Conservation (phyloP, 2,888 invertebrate species). For the Aricia artaxerxes region DNA sequence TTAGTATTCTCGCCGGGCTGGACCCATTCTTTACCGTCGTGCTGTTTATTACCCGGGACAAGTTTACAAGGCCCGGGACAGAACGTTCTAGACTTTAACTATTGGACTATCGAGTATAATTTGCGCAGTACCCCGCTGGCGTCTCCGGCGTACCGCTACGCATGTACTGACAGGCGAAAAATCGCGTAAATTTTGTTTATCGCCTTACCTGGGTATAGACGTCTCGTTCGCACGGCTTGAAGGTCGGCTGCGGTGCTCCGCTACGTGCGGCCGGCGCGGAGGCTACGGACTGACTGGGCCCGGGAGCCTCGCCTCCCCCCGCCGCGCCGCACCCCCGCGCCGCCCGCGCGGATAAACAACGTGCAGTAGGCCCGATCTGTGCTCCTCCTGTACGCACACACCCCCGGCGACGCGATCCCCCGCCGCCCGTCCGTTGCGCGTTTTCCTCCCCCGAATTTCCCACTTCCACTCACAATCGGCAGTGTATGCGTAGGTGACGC, state of each 20-base stretch:
- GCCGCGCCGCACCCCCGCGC: slow-evolving; percentile 48
- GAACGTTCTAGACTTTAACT: slow-evolving; percentile 16
- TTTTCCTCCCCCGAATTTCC: neutral
- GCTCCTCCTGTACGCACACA: slow-evolving; percentile 60
- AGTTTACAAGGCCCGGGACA: neutral
- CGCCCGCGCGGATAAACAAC: slow-evolving; percentile 71
- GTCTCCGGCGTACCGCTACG: neutral
- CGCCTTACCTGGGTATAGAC: slow-evolving; percentile 71
- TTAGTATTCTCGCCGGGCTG: slow-evolving; percentile 3
- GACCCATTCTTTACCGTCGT: slow-evolving; percentile 1
- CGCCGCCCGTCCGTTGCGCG: slow-evolving; percentile 40
- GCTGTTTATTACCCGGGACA: slow-evolving; percentile 12
- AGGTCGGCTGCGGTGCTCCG: slow-evolving; percentile 69
- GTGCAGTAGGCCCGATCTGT: slow-evolving; percentile 77
- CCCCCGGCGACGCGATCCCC: slow-evolving; percentile 47
- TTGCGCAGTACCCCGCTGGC: slow-evolving; percentile 29
- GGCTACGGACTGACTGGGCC: slow-evolving; percentile 69
- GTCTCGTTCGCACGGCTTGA: slow-evolving; percentile 75
- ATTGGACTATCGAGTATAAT: slow-evolving; percentile 6
- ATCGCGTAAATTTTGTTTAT: slow-evolving; percentile 45
- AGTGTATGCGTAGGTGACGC: slow-evolving; percentile 44
- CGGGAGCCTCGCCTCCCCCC: slow-evolving; percentile 58
- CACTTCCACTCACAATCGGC: slow-evolving; percentile 7
- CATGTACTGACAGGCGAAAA: slow-evolving; percentile 2
- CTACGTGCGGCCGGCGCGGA: slow-evolving; percentile 61